phyloP scores from a whole-genome alignment of 2,113 vertebrate species.

The Himantopus leucocephalus region DNA sequence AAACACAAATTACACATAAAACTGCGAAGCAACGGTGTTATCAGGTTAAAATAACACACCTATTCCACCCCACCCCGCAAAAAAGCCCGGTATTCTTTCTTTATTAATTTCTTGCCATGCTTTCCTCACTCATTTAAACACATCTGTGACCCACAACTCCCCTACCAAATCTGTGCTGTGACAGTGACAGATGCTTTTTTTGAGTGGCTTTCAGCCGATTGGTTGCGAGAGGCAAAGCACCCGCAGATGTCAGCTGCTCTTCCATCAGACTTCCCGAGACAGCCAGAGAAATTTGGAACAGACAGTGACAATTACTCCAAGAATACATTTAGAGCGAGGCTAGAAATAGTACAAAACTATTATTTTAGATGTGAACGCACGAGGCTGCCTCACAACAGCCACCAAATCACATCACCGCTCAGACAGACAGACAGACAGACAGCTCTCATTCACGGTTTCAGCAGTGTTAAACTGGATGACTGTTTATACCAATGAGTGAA shows the following conservation, averaged over 20 bases:
- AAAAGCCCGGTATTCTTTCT: not conserved
- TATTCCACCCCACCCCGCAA: not conserved
- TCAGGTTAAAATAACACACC: not conserved
- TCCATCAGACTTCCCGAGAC: not conserved
- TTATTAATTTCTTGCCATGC: not conserved
- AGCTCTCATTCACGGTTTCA: not conserved
- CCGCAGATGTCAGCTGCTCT: constrained; percentile 31
- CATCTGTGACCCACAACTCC: not conserved
- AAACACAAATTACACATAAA: not conserved
- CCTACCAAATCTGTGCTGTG: not conserved
- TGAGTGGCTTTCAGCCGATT: not conserved
- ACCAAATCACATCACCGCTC: not conserved
- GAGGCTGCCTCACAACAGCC: not conserved
- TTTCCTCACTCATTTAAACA: not conserved
- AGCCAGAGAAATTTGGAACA: not conserved
- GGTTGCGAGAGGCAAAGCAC: constrained; percentile 2
- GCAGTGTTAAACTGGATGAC: not conserved
- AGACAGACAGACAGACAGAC: not conserved
- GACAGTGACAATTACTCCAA: not conserved
- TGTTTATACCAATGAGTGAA: not conserved
- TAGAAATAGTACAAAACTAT: not conserved
- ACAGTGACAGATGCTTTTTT: not conserved
- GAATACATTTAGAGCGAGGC: not conserved
- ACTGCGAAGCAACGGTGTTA: not conserved
- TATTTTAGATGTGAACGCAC: not conserved